Percentiles rank a stretch among this genome's conserved stretches.
phyloP scores from a whole-genome alignment of 2,888 invertebrate genomes.

The Dioctria rufipes region DNA sequence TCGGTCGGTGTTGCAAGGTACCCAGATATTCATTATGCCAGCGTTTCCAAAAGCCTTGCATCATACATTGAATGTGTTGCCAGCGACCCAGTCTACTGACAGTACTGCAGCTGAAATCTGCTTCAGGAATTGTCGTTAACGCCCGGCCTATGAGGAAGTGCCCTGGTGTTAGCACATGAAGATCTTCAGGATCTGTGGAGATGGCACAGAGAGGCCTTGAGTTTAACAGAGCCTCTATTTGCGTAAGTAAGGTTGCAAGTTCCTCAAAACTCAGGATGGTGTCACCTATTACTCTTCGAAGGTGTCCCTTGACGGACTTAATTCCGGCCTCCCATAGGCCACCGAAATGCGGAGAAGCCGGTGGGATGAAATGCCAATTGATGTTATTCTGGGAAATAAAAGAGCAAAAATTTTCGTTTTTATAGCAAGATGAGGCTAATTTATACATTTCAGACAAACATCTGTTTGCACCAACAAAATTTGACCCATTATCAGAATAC shows the following conservation, averaged over 20 bases:
- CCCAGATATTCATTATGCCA: too few relatives aligned
- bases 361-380: not conserved
- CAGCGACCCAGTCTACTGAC: too few relatives aligned
- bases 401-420: too few relatives aligned
- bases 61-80: too few relatives aligned
- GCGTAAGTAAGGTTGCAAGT: not conserved
- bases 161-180: not conserved
- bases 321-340: not conserved
- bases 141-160: not conserved
- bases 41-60: too few relatives aligned
- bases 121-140: not conserved
- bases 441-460: too few relatives aligned
- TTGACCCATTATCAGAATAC: too few relatives aligned
- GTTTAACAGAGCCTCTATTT: not conserved
- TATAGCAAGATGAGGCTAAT: too few relatives aligned
- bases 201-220: not conserved
- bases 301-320: not conserved
- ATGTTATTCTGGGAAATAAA: not conserved
- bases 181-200: not conserved
- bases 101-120: not conserved
- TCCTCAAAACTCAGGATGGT: not conserved
- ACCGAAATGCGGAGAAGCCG: not conserved
- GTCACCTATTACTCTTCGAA: not conserved
- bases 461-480: too few relatives aligned
- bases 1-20: too few relatives aligned